Percentiles rank a stretch among this genome's conserved stretches.
Conservation (phyloP, 2,888 invertebrate genomes). For the Ophion slaviceki region DNA sequence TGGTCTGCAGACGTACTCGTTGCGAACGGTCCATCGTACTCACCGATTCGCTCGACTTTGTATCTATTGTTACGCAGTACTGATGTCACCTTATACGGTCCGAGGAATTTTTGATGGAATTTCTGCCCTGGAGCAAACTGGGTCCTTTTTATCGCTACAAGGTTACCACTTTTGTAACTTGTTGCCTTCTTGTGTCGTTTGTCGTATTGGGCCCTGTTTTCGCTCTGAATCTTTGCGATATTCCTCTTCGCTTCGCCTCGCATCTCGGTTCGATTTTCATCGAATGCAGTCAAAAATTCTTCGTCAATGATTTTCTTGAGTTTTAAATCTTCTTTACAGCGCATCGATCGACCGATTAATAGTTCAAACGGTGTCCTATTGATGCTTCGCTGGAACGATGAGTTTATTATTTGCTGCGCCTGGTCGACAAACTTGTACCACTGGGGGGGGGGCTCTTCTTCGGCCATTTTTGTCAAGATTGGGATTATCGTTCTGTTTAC, state of each 20-base stretch:
- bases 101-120: constrained; percentile 76
- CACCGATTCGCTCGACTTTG: not conserved
- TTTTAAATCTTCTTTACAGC: constrained; percentile 55
- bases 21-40: too few relatives aligned
- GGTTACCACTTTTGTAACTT: constrained; percentile 67
- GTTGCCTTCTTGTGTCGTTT: constrained; percentile 57
- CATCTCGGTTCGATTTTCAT: constrained; percentile 59
- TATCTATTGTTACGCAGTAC: constrained; percentile 75
- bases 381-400: constrained; percentile 50
- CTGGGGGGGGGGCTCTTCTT: not conserved
- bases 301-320: constrained; percentile 66
- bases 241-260: constrained; percentile 58
- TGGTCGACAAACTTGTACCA: constrained; percentile 34
- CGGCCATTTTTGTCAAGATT: too few relatives aligned
- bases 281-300: constrained; percentile 58
- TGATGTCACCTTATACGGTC: constrained; percentile 75
- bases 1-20: too few relatives aligned
- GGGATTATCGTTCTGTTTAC: too few relatives aligned
- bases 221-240: constrained; percentile 67
- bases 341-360: constrained; percentile 57
- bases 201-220: constrained; percentile 60
- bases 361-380: constrained; percentile 57
- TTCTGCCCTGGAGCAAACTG: constrained; percentile 79
- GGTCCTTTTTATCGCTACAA: constrained; percentile 78
- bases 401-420: constrained; percentile 43